These are phyloP conservation scores for Brachyopa scutellaris DNA, from an alignment of 2,888 invertebrate species.

Conservation along the genomic window DNA sequence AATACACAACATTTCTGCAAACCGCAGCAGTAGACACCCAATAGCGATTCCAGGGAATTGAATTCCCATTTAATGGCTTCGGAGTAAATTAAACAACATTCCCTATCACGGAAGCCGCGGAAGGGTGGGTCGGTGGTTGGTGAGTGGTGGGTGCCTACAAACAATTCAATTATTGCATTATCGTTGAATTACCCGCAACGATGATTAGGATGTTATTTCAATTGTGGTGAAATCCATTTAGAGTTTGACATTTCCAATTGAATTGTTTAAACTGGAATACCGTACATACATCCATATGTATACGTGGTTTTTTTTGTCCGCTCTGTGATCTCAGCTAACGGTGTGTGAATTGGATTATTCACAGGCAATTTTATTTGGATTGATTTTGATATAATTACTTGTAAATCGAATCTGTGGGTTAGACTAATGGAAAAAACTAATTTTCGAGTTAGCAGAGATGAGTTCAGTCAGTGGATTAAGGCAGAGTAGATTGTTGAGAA, in stretches of 20 bases:
- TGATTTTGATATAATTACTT: slow-evolving; percentile 51
- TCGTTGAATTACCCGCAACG: slow-evolving; percentile 33
- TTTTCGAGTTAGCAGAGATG: slow-evolving; percentile 9
- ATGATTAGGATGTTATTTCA: slow-evolving; percentile 37
- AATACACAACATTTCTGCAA: too few species aligned
- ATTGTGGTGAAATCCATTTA: slow-evolving; percentile 44
- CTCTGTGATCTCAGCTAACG: too few species aligned
- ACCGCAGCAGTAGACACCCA: neutral
- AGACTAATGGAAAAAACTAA: slow-evolving; percentile 39
- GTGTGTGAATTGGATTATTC: slow-evolving; percentile 31
- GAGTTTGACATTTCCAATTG: slow-evolving; percentile 27
- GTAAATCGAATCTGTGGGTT: slow-evolving; percentile 12
- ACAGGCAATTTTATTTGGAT: slow-evolving; percentile 30
- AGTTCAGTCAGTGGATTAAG: slow-evolving; percentile 22
- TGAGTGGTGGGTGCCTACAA: too few species aligned
- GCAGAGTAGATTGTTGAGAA: neutral
- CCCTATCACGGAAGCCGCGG: too few species aligned
- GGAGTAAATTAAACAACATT: slow-evolving; percentile 29
- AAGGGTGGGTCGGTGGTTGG: neutral
- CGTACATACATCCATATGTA: slow-evolving; percentile 9
- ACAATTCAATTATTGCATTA: slow-evolving; percentile 45
- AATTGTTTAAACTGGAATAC: neutral
- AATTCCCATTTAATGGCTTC: slow-evolving; percentile 19
- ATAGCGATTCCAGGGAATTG: slow-evolving; percentile 16
- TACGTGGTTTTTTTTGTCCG: slow-evolving; percentile 28